phyloP scores from a whole-genome alignment of 37 sponge, comb jelly and placozoan genomes.

The Ianthella basta region DNA sequence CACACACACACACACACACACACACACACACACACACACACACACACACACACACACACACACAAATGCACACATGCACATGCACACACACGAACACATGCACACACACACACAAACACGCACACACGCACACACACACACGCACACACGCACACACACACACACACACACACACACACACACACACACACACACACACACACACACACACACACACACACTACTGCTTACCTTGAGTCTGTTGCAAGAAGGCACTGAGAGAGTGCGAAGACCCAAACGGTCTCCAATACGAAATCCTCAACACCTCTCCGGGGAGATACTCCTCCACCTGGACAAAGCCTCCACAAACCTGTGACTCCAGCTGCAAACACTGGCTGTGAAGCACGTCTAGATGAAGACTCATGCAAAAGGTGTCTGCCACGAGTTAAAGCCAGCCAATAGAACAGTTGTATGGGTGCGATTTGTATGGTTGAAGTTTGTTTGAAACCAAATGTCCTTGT shows the following conservation, averaged over 20 bases:
- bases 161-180: not conserved
- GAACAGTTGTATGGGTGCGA: not conserved
- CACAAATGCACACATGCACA: not conserved
- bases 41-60: constrained; percentile 10
- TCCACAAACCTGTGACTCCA: constrained; percentile 32
- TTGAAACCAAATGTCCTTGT: too few relatives aligned
- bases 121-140: constrained; percentile 3
- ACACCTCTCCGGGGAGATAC: constrained; percentile 45
- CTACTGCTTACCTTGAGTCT: constrained; percentile 10
- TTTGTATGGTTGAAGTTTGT: not conserved
- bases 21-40: not conserved
- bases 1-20: too few relatives aligned
- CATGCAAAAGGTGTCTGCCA: constrained; percentile 39
- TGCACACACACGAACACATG: too few relatives aligned
- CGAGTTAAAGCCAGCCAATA: not conserved
- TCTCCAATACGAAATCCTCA: constrained; percentile 69
- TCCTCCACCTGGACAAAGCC: constrained; percentile 69
- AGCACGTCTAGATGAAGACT: constrained; percentile 70
- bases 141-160: not conserved
- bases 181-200: not conserved
- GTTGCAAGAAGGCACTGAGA: constrained; percentile 38
- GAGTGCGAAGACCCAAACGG: constrained; percentile 21
- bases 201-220: not conserved
- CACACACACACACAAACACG: not conserved
- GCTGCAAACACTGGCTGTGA: constrained; percentile 43